phyloP scores from a whole-genome alignment of 2,888 invertebrate species.

The Helicoverpa assulta region DNA sequence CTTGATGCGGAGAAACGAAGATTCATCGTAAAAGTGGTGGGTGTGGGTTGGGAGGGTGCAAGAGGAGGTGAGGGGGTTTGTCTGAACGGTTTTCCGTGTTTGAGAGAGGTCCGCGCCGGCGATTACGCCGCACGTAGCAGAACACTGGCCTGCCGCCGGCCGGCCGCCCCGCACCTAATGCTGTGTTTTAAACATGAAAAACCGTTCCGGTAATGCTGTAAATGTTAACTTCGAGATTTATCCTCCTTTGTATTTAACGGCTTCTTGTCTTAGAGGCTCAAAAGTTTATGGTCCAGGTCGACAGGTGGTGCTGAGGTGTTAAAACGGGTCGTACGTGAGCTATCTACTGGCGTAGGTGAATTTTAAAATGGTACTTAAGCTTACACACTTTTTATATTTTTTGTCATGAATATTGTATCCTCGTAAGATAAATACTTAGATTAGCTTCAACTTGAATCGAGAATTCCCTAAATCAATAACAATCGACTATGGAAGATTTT shows the following conservation, averaged over 20 bases:
- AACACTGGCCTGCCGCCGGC: slow-evolving; percentile 74
- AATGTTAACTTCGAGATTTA: slow-evolving; percentile 83
- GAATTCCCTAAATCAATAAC: background rate
- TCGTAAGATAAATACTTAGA: background rate
- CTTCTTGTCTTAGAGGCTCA: slow-evolving; percentile 66
- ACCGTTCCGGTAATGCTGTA: slow-evolving; percentile 87
- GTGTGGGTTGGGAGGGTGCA: slow-evolving; percentile 68
- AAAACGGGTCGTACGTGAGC: slow-evolving; percentile 51
- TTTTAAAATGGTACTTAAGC: slow-evolving; percentile 10
- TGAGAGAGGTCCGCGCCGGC: slow-evolving; percentile 85
- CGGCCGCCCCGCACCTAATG: slow-evolving; percentile 79
- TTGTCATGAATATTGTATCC: background rate
- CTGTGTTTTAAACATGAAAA: slow-evolving; percentile 89
- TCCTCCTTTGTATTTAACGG: slow-evolving; percentile 75
- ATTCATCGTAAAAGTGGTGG: slow-evolving; percentile 90
- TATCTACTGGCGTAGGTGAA: slow-evolving; percentile 37
- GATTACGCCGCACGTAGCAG: slow-evolving; percentile 87
- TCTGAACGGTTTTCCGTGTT: slow-evolving; percentile 90
- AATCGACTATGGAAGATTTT: background rate
- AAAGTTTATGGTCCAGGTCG: slow-evolving; percentile 62
- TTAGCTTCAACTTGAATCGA: background rate
- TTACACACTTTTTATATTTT: slow-evolving; percentile 3
- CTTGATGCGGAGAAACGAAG: slow-evolving; percentile 90
- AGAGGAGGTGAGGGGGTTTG: slow-evolving; percentile 72
- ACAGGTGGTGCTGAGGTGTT: slow-evolving; percentile 50